Evolutionary conservation across 2,888 invertebrate genomes (phyloP).

Genomic region (Sesia bembeciformis): DNA sequence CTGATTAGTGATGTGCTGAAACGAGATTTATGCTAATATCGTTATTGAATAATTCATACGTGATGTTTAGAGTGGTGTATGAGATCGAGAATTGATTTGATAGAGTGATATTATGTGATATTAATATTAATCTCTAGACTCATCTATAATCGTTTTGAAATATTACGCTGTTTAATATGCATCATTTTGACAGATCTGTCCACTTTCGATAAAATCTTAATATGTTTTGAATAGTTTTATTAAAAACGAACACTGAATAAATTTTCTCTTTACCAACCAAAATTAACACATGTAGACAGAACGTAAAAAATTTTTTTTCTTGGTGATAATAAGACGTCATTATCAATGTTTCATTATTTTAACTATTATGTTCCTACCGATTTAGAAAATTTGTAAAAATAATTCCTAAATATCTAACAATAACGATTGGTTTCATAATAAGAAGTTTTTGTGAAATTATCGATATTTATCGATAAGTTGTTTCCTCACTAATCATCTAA

Average conservation of each 20-base stretch:
- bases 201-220: neutral
- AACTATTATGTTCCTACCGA: too few relatives aligned
- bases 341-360: too few relatives aligned
- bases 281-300: too few relatives aligned
- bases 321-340: too few relatives aligned
- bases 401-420: too few relatives aligned
- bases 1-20: slow-evolving; percentile 7
- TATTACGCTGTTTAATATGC: neutral
- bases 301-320: too few relatives aligned
- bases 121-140: neutral
- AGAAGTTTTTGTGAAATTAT: too few relatives aligned
- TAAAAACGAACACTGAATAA: too few relatives aligned
- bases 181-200: neutral
- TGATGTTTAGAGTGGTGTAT: neutral
- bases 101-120: neutral
- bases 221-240: too few relatives aligned
- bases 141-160: neutral
- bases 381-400: too few relatives aligned
- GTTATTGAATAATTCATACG: neutral
- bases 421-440: too few relatives aligned
- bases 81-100: neutral
- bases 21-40: neutral
- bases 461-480: neutral
- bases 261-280: too few relatives aligned
- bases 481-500: neutral